Evolutionary conservation across 2,113 vertebrate species (phyloP), one percentile per base, ranked within the genome.

Genomic region (Montifringilla adamsi): DNA sequence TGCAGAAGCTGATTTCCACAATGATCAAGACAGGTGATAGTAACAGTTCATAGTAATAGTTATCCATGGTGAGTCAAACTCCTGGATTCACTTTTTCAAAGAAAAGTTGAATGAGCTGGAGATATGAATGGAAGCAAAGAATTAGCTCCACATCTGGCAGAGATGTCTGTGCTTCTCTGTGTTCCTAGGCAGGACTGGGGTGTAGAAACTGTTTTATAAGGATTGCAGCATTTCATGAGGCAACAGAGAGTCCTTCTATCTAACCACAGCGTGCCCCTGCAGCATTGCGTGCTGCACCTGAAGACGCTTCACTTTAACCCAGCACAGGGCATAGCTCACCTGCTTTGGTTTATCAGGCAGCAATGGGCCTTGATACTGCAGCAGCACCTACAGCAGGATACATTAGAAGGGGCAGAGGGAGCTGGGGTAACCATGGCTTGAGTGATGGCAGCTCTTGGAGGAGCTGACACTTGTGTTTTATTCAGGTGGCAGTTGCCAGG

Each of bases 261-360:
- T 63, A 50, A 75, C 20, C 28, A 33, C 56, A 66, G 3, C 22
- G 19, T 1, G 10, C 26, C 28, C 20, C 39, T 53, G 58, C 76
- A 89, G 47, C 50, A 21, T 23, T 35, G 22, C 14, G 50, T 74
- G 37, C 41, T 77, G 59, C 41, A 47, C 28, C n/a, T 47, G 37
- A 84, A 43, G 6, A 46, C 0, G 0, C 37, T 73, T 68, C 67
- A 9, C 12, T 83, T 68, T 9, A 46, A 35, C 33, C 50, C 21
- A 9, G 10, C 7, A 2, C 0, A 1, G 64, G 37, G n/a, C 47
- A 55, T 21, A 30, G 26, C 11, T 66, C 5, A 2, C 27, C 20
- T 46, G 31, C 19, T 62, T 23, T 10, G 17, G 33, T 50, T 87
- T 11, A 20, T 56, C 13, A 33, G 6, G 0, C 9, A 24, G 53